Conservation (phyloP, 2,888 invertebrate species). For the Pollenia labialis region DNA sequence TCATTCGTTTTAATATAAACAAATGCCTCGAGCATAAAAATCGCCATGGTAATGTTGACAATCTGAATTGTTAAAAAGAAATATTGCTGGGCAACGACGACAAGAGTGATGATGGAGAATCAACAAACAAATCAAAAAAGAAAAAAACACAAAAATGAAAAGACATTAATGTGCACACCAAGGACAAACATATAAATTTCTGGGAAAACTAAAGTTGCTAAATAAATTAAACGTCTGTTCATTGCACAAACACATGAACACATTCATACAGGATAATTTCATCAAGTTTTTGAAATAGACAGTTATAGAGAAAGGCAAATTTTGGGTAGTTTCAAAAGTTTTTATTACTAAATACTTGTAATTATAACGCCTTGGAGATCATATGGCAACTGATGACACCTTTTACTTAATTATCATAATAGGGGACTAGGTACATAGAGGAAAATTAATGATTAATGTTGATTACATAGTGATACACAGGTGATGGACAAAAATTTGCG, state of each 20-base stretch:
- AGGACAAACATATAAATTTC: slow-evolving; percentile 14
- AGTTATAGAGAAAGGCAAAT: background rate
- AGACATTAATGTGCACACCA: slow-evolving; percentile 23
- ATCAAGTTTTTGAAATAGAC: background rate
- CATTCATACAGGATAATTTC: background rate
- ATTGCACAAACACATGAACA: background rate
- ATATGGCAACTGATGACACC: too few relatives aligned
- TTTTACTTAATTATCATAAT: background rate
- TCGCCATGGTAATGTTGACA: slow-evolving; percentile 54
- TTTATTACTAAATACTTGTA: background rate
- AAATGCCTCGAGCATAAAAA: slow-evolving; percentile 50
- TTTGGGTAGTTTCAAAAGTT: background rate
- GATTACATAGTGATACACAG: too few relatives aligned
- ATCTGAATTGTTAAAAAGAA: slow-evolving; percentile 36
- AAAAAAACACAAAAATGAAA: slow-evolving; percentile 14
- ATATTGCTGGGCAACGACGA: slow-evolving; percentile 28
- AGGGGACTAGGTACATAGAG: too few relatives aligned
- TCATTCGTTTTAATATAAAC: slow-evolving; percentile 47
- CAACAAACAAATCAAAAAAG: slow-evolving; percentile 8
- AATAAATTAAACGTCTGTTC: background rate
- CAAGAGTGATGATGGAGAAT: background rate
- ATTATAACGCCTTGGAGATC: background rate
- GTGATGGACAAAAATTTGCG: too few relatives aligned
- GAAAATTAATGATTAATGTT: too few relatives aligned
- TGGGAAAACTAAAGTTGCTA: slow-evolving; percentile 16